phyloP scores from a whole-genome alignment of 2,113 vertebrate genomes.

The Scortum barcoo region DNA sequence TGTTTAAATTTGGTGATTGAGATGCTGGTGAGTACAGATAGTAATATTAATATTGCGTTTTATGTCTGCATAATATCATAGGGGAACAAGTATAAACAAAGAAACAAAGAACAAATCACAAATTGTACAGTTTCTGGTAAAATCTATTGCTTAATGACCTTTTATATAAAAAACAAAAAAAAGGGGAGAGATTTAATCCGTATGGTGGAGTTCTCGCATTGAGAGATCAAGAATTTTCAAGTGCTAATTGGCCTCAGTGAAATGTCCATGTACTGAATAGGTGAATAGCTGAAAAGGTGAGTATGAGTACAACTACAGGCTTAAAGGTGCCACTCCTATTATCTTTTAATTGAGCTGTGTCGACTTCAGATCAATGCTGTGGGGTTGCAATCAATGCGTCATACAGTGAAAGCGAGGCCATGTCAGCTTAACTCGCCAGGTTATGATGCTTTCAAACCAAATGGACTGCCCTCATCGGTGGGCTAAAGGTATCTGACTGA shows the following conservation, averaged over 20 bases:
- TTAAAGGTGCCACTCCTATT: background rate
- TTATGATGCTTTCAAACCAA: too few relatives aligned
- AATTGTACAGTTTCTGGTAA: background rate
- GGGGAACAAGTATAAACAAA: background rate
- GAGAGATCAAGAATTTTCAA: background rate
- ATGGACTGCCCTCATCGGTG: too few relatives aligned
- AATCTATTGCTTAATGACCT: background rate
- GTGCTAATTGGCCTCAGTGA: constrained; percentile 49
- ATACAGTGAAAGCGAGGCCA: too few relatives aligned
- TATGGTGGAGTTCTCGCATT: constrained; percentile 15
- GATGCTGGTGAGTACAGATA: background rate
- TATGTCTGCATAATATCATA: background rate
- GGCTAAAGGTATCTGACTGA: too few relatives aligned
- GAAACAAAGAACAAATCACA: too few relatives aligned
- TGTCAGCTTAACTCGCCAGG: too few relatives aligned
- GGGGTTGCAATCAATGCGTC: too few relatives aligned
- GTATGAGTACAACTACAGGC: constrained; percentile 8
- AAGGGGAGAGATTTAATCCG: constrained; percentile 17
- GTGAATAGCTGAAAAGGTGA: constrained; percentile 28
- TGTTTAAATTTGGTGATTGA: constrained; percentile 13
- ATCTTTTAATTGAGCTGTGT: background rate
- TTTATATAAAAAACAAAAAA: constrained; percentile 10
- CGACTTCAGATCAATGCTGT: too few relatives aligned
- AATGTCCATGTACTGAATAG: background rate
- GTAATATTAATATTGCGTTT: background rate